Percentiles rank a stretch among this genome's conserved stretches.
phyloP scores from a whole-genome alignment of 2,888 invertebrate species.

The Mimumesa dahlbomi region DNA sequence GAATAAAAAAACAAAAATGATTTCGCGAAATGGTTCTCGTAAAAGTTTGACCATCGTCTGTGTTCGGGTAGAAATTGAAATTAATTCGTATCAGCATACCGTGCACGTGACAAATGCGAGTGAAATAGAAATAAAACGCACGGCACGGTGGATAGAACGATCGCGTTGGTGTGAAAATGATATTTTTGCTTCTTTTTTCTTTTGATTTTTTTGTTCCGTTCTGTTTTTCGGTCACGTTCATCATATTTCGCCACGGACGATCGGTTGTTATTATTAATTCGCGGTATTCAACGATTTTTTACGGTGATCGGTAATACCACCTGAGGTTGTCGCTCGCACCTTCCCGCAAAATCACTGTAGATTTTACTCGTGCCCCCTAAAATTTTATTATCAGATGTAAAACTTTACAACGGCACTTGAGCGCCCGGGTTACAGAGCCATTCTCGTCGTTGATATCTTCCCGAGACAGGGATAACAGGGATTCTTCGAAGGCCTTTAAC shows the following conservation, averaged over 20 bases:
- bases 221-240: too few relatives aligned
- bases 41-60: too few relatives aligned
- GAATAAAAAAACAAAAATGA: slow-evolving; percentile 16
- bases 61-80: not conserved
- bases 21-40: not conserved
- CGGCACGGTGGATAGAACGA: too few relatives aligned
- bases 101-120: too few relatives aligned
- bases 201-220: too few relatives aligned
- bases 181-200: too few relatives aligned
- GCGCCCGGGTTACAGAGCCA: slow-evolving; percentile 28
- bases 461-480: slow-evolving; percentile 44
- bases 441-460: slow-evolving; percentile 30
- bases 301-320: not conserved
- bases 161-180: too few relatives aligned
- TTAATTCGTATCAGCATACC: not conserved
- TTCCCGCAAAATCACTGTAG: slow-evolving; percentile 9
- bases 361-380: slow-evolving; percentile 11
- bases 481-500: slow-evolving; percentile 15
- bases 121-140: too few relatives aligned
- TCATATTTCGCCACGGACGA: too few relatives aligned
- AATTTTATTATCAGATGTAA: slow-evolving; percentile 53
- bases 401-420: slow-evolving; percentile 45
- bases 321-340: not conserved
- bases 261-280: too few relatives aligned
- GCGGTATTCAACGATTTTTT: not conserved